phyloP scores from a whole-genome alignment of 2,113 vertebrate species.

The Tangachromis dhanisi region DNA sequence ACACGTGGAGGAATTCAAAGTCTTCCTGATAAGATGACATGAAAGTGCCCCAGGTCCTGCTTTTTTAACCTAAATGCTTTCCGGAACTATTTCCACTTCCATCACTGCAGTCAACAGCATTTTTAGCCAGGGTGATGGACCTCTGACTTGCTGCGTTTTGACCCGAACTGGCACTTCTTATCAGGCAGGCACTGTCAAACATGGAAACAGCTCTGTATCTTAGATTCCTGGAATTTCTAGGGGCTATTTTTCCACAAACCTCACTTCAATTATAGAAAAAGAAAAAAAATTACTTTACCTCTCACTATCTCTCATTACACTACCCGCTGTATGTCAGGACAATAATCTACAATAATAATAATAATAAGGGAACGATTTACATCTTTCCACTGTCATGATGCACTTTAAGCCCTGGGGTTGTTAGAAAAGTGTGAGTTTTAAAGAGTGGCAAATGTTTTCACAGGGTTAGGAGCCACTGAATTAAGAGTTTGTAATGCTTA shows the following conservation, averaged over 20 bases:
- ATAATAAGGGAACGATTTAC: not conserved
- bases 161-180: not conserved
- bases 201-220: not conserved
- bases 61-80: conserved; percentile 19
- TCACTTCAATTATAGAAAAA: not conserved
- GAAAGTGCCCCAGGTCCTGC: conserved; percentile 29
- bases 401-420: not conserved
- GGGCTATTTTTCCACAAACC: not conserved
- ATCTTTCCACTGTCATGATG: not conserved
- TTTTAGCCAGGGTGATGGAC: not conserved
- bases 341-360: no score
- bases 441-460: conserved; percentile 2
- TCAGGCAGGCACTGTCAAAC: not conserved
- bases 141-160: not conserved
- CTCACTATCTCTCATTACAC: not conserved
- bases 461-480: not conserved
- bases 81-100: not conserved
- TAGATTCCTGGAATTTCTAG: conserved; percentile 26
- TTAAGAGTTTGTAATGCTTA: not conserved
- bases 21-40: conserved; percentile 49
- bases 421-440: not conserved
- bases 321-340: not conserved
- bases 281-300: not conserved
- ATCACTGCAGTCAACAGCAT: not conserved
- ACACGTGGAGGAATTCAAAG: conserved; percentile 58